Percentiles rank a stretch among this genome's conserved stretches.
These are phyloP conservation scores for Scomber japonicus DNA, from an alignment of 2,113 vertebrate genomes.

Conservation along the genomic window DNA sequence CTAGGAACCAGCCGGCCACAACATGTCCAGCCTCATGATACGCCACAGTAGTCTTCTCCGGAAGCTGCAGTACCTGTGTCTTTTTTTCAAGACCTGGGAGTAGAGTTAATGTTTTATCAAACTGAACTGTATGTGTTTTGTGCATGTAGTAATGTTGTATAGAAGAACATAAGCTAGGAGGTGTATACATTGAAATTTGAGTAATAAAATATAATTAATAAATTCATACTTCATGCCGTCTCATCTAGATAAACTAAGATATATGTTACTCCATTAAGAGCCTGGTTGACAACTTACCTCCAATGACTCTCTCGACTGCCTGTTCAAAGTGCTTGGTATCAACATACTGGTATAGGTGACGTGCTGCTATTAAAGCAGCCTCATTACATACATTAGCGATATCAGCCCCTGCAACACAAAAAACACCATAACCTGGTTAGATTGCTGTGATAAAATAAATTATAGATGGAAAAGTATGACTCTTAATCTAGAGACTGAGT, in stretches of 20 bases:
- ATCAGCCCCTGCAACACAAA: slow-evolving; percentile 82
- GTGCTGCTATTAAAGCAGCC: slow-evolving; percentile 86
- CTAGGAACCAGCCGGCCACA: slow-evolving; percentile 95
- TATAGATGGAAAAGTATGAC: background rate
- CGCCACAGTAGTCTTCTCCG: slow-evolving; percentile 94
- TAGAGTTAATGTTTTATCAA: background rate
- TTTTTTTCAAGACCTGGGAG: slow-evolving; percentile 94
- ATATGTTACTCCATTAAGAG: background rate
- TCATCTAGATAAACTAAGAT: background rate
- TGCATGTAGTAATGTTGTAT: background rate
- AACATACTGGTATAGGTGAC: slow-evolving; percentile 84
- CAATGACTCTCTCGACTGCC: slow-evolving; percentile 95
- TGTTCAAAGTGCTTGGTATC: slow-evolving; percentile 92
- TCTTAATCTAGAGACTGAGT: background rate
- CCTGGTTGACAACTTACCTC: slow-evolving; percentile 83
- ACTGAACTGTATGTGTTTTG: background rate
- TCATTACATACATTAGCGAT: slow-evolving; percentile 88
- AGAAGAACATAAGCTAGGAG: too few species aligned
- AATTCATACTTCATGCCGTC: background rate
- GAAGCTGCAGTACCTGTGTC: slow-evolving; percentile 92
- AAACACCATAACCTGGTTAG: slow-evolving; percentile 8
- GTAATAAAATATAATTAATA: background rate
- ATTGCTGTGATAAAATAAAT: background rate
- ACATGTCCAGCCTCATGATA: slow-evolving; percentile 96
- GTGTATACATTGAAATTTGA: too few species aligned